Conservation (phyloP, 1,140 invertebrate species). For the Chironomus tepperi region DNA sequence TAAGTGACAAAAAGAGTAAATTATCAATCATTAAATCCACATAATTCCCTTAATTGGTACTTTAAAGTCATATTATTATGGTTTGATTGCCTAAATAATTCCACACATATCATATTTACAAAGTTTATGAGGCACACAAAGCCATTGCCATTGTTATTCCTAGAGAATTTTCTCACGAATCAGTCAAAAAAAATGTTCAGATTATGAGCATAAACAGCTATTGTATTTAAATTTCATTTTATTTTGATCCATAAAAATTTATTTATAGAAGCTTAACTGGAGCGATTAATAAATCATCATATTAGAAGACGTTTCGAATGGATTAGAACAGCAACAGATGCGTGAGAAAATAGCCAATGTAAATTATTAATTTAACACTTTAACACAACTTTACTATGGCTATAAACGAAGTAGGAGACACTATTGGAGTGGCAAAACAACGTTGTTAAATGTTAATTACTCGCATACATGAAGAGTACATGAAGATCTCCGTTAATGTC, state of each 20-base stretch:
- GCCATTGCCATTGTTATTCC: background rate
- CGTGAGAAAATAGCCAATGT: too few relatives aligned
- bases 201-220: background rate
- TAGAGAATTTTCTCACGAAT: background rate
- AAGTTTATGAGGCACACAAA: background rate
- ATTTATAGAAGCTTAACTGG: background rate
- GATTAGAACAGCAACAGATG: too few relatives aligned
- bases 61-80: background rate
- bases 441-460: too few relatives aligned
- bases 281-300: background rate
- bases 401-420: too few relatives aligned
- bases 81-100: background rate
- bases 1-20: background rate
- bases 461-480: too few relatives aligned
- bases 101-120: background rate
- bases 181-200: background rate
- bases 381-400: too few relatives aligned
- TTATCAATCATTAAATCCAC: background rate
- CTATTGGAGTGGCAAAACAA: too few relatives aligned
- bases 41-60: background rate
- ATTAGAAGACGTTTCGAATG: too few relatives aligned
- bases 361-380: too few relatives aligned
- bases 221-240: background rate
- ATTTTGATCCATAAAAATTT: background rate
- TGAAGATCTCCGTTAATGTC: too few relatives aligned